Evolutionary conservation across 2,888 invertebrate genomes (phyloP), one percentile per base, ranked within the genome.

Genomic region (Eristalis tenax): DNA sequence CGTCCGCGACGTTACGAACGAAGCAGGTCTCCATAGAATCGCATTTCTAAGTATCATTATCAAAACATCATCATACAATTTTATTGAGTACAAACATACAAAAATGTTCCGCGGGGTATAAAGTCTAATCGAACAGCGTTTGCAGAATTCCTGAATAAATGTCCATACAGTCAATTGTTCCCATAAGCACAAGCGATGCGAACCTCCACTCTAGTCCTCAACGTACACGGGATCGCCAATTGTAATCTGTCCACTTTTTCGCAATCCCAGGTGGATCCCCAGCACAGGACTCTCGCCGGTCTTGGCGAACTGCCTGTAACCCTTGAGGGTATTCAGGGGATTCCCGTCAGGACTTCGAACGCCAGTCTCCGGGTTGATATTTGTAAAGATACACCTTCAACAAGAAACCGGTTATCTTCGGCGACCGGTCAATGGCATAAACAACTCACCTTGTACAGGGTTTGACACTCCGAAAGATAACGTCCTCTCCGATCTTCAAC

Each of bases 311-410:
- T 91, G 91, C 18, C 94, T 92, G 89, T 94, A 95, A 56, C 92
- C 94, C 92, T 94, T 95, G 23, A 96, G 92, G 23, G 95, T 96
- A 82, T 94, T 94, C 68, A 96, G 91, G 0, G 96, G 96, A 90
- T 96, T 95, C 11, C 93, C 91, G 43, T 94, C 94, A 0, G 93
- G 90, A 90, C 95, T 92, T 85, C 94, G 95, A 3, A 93, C 92
- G n/a, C 95, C 96, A 3, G 95, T 95, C 89, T 95, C 95, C 1
- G 95, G 95, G 90, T 96, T 94, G 8, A 96, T 94, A 0, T 95
- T 96, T 3, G 96, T 96, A 89, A 96, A 91, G 8, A 95, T 92
- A 90, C 96, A 96, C 90, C 95, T 95, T 90, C 43, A 28, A 77
- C 70, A 59, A 8, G 32, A 11, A 61, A 40, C 35, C 8, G 32